phyloP scores from a whole-genome alignment of 1,140 invertebrate species.

The Hylaeus volcanicus region DNA sequence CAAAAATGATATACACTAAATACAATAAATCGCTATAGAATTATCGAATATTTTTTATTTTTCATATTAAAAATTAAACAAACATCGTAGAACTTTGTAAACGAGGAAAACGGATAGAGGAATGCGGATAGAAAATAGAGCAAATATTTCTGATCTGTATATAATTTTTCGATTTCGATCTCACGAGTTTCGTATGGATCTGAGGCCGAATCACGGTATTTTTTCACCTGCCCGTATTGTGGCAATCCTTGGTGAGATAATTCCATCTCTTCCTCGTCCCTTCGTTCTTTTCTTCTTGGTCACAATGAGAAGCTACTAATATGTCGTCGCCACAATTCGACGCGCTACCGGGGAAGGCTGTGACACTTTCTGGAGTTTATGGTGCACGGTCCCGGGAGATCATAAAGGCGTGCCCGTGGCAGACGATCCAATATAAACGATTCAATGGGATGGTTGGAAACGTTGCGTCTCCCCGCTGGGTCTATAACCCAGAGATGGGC shows the following conservation, averaged over 20 bases:
- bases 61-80: too few relatives aligned
- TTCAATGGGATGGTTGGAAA: background rate
- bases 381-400: slow-evolving; percentile 4
- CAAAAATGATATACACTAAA: too few relatives aligned
- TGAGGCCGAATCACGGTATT: slow-evolving; percentile 9
- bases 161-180: slow-evolving; percentile 1
- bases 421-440: background rate
- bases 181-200: background rate
- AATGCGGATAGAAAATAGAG: too few relatives aligned
- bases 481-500: background rate
- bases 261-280: background rate
- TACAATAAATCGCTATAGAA: too few relatives aligned
- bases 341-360: background rate
- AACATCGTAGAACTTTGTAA: too few relatives aligned
- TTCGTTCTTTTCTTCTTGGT: background rate
- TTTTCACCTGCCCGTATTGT: slow-evolving; percentile 45
- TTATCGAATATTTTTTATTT: too few relatives aligned
- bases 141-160: slow-evolving; percentile 5
- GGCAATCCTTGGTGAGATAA: slow-evolving; percentile 12
- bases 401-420: slow-evolving; percentile 18
- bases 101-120: too few relatives aligned
- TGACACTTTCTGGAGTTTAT: slow-evolving; percentile 53
- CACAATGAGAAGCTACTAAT: slow-evolving; percentile 48
- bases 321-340: slow-evolving; percentile 38
- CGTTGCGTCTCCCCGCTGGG: slow-evolving; percentile 5